phyloP scores from a whole-genome alignment of 2,888 invertebrate species.

The Ophraella communa region DNA sequence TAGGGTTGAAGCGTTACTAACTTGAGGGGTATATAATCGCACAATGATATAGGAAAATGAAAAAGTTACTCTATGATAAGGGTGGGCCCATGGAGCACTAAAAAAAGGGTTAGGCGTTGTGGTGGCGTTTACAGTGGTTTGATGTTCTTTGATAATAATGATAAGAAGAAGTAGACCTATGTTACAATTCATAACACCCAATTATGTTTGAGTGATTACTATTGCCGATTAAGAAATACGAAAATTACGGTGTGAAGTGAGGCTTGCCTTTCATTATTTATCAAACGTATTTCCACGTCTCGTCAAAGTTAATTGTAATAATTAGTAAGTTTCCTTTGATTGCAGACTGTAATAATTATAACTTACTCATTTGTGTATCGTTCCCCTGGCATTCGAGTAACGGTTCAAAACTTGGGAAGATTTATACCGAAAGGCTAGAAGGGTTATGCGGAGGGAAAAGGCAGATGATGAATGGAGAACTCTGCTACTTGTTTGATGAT shows the following conservation, averaged over 20 bases:
- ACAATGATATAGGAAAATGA: too few species aligned
- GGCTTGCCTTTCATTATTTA: constrained; percentile 17
- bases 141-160: background rate
- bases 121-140: too few species aligned
- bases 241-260: constrained; percentile 18
- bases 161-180: background rate
- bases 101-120: too few species aligned
- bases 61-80: too few species aligned
- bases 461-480: constrained; percentile 4
- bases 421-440: constrained; percentile 3
- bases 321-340: constrained; percentile 26
- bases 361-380: constrained; percentile 22
- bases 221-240: constrained; percentile 15
- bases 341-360: constrained; percentile 23
- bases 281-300: constrained; percentile 17
- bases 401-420: constrained; percentile 8
- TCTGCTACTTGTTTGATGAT: constrained; percentile 18
- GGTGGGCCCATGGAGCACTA: too few species aligned
- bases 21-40: too few species aligned
- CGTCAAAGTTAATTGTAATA: constrained; percentile 26
- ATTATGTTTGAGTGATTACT: constrained; percentile 12
- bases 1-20: too few species aligned
- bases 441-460: background rate
- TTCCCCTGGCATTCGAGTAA: constrained; percentile 12
- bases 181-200: background rate